Evolutionary conservation across 1,140 invertebrate genomes (phyloP).

Genomic region (Leptestheria dahalacensis): DNA sequence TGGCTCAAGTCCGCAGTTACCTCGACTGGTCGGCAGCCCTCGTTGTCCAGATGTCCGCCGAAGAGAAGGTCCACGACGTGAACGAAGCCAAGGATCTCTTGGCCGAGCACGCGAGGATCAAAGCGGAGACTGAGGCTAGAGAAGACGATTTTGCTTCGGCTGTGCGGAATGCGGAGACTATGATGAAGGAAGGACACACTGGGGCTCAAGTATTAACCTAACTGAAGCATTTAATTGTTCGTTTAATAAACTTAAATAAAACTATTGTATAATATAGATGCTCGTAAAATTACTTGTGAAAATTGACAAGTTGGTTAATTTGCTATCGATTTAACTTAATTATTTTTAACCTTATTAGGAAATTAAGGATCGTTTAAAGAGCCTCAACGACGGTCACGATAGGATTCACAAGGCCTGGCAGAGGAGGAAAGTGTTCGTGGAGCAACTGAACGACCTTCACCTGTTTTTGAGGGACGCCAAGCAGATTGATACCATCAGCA

Average conservation of each 20-base stretch:
- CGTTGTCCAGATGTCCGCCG: conserved; percentile 55
- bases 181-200: conserved; percentile 68
- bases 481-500: conserved; percentile 75
- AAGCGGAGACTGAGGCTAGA: conserved; percentile 85
- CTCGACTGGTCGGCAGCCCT: conserved; percentile 73
- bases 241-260: not conserved
- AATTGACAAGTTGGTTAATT: no score
- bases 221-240: not conserved
- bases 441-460: conserved; percentile 87
- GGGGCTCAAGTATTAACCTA: conserved; percentile 26
- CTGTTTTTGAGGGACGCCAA: conserved; percentile 89
- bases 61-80: conserved; percentile 71
- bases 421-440: conserved; percentile 71
- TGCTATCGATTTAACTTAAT: conserved; percentile 8
- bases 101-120: conserved; percentile 76
- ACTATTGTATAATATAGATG: no score
- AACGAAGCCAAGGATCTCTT: conserved; percentile 72
- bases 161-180: conserved; percentile 59
- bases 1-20: conserved; percentile 64
- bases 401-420: conserved; percentile 73
- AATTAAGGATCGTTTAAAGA: conserved; percentile 59
- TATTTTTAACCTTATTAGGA: conserved; percentile 61
- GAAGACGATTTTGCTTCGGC: conserved; percentile 70
- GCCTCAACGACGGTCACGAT: conserved; percentile 59
- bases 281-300: no score